Conservation (phyloP, 2,797 vertebrate species). For the Bradypodion ventrale region DNA sequence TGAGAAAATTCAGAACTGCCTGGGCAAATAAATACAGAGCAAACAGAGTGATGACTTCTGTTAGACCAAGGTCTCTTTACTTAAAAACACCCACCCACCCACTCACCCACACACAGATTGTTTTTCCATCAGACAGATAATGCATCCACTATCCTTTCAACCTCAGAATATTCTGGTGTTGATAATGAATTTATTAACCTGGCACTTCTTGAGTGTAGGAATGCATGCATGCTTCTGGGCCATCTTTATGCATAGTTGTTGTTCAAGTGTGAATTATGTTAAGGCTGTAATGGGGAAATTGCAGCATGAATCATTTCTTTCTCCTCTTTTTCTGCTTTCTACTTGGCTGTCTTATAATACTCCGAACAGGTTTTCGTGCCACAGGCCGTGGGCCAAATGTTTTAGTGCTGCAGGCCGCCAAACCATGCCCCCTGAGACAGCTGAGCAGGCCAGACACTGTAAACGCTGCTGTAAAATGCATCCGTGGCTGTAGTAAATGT, state of each 20-base stretch:
- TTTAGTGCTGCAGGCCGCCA: no score
- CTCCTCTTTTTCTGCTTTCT: slow-evolving; percentile 4
- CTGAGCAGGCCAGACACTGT: no score
- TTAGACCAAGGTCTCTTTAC: no score
- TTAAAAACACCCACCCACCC: not conserved
- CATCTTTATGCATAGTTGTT: not conserved
- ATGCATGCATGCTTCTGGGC: not conserved
- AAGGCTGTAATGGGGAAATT: not conserved
- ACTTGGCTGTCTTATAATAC: not conserved
- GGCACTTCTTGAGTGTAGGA: not conserved
- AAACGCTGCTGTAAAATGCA: no score
- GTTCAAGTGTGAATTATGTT: not conserved
- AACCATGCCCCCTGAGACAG: no score
- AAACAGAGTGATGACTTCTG: not conserved
- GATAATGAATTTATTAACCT: not conserved
- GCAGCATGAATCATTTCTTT: not conserved
- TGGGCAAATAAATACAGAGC: not conserved
- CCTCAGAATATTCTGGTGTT: not conserved
- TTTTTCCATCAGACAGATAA: not conserved
- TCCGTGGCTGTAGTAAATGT: no score
- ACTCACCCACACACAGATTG: not conserved
- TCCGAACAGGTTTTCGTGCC: no score
- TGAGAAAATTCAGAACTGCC: not conserved
- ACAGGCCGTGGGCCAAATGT: no score
- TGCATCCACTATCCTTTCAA: not conserved